phyloP scores from a whole-genome alignment of 2,113 vertebrate species.

The Echinops telfairi region DNA sequence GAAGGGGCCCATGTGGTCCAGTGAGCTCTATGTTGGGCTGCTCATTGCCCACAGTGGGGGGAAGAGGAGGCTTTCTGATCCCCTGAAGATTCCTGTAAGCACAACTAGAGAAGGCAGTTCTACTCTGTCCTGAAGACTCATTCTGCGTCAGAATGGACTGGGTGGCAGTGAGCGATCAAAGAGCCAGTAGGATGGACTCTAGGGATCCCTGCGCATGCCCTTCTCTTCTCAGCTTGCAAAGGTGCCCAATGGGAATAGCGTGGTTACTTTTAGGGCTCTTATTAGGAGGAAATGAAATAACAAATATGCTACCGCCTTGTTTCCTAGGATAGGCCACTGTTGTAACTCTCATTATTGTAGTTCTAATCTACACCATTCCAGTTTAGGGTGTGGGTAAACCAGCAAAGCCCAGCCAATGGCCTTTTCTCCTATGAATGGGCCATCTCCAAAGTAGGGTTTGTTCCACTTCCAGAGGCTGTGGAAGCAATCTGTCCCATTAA shows the following conservation, averaged over 20 bases:
- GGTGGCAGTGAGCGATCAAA: neutral
- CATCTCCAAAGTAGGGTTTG: neutral
- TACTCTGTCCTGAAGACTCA: too few species aligned
- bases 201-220: neutral
- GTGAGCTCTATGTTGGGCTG: too few species aligned
- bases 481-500: neutral
- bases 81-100: too few species aligned
- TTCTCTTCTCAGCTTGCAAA: constrained; percentile 20
- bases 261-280: neutral
- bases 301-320: neutral
- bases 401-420: constrained; percentile 26
- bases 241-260: neutral
- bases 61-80: too few species aligned
- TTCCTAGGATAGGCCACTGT: constrained; percentile 7
- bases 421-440: constrained; percentile 9
- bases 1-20: too few species aligned
- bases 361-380: constrained; percentile 13
- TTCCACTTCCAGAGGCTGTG: neutral
- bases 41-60: too few species aligned
- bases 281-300: neutral
- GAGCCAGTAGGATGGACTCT: neutral
- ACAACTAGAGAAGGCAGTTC: too few species aligned
- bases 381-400: neutral
- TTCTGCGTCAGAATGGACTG: too few species aligned
- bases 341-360: constrained; percentile 5